A percentile compares a stretch with the other conserved stretches of the same genome.
These are phyloP conservation scores for Hydrochoerus hydrochaeris DNA, from an alignment of 2,113 vertebrate genomes.

Conservation along the genomic window DNA sequence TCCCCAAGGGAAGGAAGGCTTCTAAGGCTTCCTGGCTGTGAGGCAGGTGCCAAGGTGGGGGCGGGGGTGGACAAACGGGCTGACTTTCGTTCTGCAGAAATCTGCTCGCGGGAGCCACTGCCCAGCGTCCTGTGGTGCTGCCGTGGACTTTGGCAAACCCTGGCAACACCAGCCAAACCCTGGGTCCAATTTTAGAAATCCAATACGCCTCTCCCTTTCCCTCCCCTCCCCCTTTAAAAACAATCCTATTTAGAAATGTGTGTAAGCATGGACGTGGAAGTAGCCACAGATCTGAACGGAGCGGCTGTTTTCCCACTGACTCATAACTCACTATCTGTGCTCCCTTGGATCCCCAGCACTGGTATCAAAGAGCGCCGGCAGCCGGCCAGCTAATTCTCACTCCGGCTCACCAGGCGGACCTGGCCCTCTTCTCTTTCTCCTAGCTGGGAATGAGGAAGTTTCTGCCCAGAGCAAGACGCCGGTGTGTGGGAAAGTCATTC, in stretches of 20 bases:
- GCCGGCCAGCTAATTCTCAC: neutral
- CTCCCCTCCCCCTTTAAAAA: neutral
- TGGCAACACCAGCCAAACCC: neutral
- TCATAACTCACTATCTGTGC: neutral
- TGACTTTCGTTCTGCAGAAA: neutral
- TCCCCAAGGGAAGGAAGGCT: constrained; percentile 1
- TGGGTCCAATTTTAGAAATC: neutral
- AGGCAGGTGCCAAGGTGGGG: neutral
- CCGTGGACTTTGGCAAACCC: neutral
- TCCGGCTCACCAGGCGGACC: neutral
- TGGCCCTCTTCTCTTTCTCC: neutral
- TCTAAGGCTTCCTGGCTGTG: neutral
- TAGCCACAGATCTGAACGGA: neutral
- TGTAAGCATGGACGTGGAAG: neutral
- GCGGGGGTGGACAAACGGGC: rapidly evolving
- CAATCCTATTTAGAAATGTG: neutral
- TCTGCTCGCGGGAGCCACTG: neutral
- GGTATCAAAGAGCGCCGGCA: neutral
- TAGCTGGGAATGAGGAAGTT: constrained; percentile 15
- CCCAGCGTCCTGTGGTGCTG: neutral
- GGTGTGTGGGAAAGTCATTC: neutral
- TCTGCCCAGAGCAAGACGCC: neutral
- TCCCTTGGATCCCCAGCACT: neutral
- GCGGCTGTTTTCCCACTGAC: neutral
- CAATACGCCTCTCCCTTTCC: neutral